phyloP scores from a whole-genome alignment of 2,797 vertebrate genomes.

The Cuculus canorus region DNA sequence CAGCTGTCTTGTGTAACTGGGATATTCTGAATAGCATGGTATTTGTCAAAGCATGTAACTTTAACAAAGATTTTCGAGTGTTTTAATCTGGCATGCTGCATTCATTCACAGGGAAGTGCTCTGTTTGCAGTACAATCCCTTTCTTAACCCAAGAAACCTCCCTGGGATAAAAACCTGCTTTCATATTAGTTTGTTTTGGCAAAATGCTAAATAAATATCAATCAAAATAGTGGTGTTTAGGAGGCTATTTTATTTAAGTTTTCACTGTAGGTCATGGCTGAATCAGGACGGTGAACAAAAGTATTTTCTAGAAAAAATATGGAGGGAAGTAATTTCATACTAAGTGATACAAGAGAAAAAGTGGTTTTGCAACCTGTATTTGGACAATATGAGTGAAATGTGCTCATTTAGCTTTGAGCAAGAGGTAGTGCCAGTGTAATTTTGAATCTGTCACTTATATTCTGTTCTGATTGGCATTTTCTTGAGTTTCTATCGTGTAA shows the following conservation, averaged over 20 bases:
- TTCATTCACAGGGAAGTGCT: neutral
- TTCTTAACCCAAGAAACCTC: neutral
- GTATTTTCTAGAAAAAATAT: neutral
- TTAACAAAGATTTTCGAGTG: neutral
- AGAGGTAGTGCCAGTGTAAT: conserved; percentile 13
- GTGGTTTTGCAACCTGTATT: neutral
- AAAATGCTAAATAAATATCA: neutral
- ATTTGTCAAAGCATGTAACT: neutral
- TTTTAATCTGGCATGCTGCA: neutral
- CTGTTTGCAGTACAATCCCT: neutral
- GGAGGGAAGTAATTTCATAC: neutral
- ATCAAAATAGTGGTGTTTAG: neutral
- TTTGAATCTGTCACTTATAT: conserved; percentile 55
- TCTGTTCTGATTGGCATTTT: conserved; percentile 26
- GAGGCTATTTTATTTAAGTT: neutral
- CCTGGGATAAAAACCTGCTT: neutral
- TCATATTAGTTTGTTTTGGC: neutral
- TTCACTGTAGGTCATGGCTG: neutral
- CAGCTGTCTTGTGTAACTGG: neutral
- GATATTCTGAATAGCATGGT: neutral
- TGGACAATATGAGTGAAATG: conserved; percentile 38
- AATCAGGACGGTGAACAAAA: neutral
- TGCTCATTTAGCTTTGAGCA: conserved; percentile 32
- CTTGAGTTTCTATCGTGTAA: conserved; percentile 27
- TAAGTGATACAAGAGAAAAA: neutral